Percentiles rank a stretch among this genome's conserved stretches.
These are phyloP conservation scores for Drosophila orena DNA, from an alignment of 1,140 invertebrate genomes.

Conservation along the genomic window DNA sequence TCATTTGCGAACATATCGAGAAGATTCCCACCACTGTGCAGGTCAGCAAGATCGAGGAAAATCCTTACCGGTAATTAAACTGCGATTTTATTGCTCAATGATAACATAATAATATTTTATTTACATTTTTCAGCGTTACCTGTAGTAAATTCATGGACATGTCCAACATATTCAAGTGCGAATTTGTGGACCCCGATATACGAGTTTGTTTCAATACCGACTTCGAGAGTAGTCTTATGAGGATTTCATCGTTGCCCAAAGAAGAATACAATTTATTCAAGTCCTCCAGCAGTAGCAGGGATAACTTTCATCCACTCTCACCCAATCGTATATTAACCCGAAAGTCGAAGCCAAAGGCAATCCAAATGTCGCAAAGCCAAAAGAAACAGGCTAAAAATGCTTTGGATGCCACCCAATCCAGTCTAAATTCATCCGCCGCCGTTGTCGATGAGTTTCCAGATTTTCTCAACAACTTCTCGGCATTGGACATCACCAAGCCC, in stretches of 20 bases:
- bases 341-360: neutral
- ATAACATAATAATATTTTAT: neutral
- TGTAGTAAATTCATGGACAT: neutral
- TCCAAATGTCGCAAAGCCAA: neutral
- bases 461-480: conserved; percentile 27
- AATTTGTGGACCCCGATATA: conserved; percentile 43
- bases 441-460: neutral
- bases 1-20: conserved; percentile 43
- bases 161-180: conserved; percentile 10
- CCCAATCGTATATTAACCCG: too few relatives aligned
- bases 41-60: conserved; percentile 37
- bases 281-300: conserved; percentile 10
- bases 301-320: neutral
- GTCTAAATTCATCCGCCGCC: conserved; percentile 2
- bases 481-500: conserved; percentile 26
- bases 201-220: conserved; percentile 27
- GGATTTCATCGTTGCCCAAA: neutral
- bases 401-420: neutral
- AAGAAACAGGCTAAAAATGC: neutral
- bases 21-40: conserved; percentile 52
- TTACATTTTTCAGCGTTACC: conserved; percentile 15
- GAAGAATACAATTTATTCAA: neutral
- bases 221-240: neutral
- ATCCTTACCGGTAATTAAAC: conserved; percentile 60
- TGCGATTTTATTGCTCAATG: neutral